A percentile compares a stretch with the other conserved stretches of the same genome.
Evolutionary conservation across 2,113 vertebrate species (phyloP).

Genomic region (Limanda limanda): DNA sequence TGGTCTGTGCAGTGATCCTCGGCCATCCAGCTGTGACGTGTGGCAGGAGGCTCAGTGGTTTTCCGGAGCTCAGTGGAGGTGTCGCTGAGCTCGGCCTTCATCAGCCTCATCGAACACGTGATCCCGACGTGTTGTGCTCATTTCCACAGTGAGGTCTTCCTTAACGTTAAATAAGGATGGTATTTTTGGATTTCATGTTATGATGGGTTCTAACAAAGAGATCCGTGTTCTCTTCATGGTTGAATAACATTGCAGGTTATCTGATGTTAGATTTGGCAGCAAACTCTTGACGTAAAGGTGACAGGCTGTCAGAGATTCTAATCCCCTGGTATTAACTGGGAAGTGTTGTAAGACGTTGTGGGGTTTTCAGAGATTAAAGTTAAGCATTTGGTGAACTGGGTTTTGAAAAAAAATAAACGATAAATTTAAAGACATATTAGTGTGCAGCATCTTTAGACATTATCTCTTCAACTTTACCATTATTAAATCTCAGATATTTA

Average conservation of each 20-base stretch:
- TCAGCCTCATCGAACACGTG: slow-evolving; percentile 25
- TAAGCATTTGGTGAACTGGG: slow-evolving; percentile 11
- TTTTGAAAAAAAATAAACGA: background rate
- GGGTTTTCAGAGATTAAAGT: background rate
- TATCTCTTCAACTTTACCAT: slow-evolving; percentile 2
- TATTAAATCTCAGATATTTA: background rate
- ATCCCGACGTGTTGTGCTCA: slow-evolving; percentile 7
- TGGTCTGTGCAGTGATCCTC: slow-evolving; percentile 43
- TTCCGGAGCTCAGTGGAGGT: slow-evolving; percentile 47
- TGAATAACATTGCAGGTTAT: background rate
- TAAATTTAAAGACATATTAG: background rate
- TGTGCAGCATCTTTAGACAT: background rate
- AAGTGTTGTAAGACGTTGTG: background rate
- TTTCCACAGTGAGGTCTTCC: slow-evolving; percentile 1
- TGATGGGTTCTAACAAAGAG: background rate
- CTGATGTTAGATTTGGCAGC: background rate
- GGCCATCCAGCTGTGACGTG: slow-evolving; percentile 21
- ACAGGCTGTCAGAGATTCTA: background rate
- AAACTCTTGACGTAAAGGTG: background rate
- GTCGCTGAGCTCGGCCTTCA: slow-evolving; percentile 37
- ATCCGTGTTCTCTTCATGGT: background rate
- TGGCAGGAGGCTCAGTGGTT: slow-evolving; percentile 15
- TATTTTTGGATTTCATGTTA: slow-evolving; percentile 1
- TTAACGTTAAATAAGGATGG: background rate
- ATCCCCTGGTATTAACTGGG: slow-evolving; percentile 27